phyloP scores from a whole-genome alignment of 2,797 vertebrate genomes.

The Anas acuta region DNA sequence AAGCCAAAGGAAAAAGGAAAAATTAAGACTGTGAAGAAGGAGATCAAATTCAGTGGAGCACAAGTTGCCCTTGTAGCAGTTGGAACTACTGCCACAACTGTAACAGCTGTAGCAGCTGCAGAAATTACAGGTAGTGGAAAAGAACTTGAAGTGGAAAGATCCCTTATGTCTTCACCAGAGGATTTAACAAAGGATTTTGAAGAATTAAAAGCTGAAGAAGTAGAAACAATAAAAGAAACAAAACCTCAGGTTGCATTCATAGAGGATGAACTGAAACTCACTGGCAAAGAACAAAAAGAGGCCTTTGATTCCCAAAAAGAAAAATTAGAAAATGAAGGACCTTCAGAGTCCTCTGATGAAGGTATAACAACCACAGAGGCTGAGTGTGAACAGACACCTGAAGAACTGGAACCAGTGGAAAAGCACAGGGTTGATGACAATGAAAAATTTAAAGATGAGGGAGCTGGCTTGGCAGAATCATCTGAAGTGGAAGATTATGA shows the following conservation, averaged over 20 bases:
- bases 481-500: conserved; percentile 91
- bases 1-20: conserved; percentile 93
- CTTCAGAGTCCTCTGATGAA: conserved; percentile 90
- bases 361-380: conserved; percentile 92
- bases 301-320: conserved; percentile 84
- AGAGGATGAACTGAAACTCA: conserved; percentile 75
- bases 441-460: conserved; percentile 95
- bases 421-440: conserved; percentile 83
- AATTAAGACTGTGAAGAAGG: conserved; percentile 86
- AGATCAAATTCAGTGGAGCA: conserved; percentile 71
- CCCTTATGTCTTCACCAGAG: conserved; percentile 94
- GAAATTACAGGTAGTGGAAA: conserved; percentile 58
- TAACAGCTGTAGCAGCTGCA: conserved; percentile 44
- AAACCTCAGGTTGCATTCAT: conserved; percentile 75
- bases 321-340: conserved; percentile 81
- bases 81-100: conserved; percentile 12
- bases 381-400: conserved; percentile 88
- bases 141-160: conserved; percentile 85
- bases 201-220: conserved; percentile 88
- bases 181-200: conserved; percentile 98
- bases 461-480: conserved; percentile 91
- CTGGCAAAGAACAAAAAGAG: conserved; percentile 76
- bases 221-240: conserved; percentile 79
- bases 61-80: conserved; percentile 52
- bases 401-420: conserved; percentile 85